Percentiles rank a stretch among this genome's conserved stretches.
These are phyloP conservation scores for Habroteleia sp. DNA, from an alignment of 2,888 invertebrate genomes.

Conservation along the genomic window DNA sequence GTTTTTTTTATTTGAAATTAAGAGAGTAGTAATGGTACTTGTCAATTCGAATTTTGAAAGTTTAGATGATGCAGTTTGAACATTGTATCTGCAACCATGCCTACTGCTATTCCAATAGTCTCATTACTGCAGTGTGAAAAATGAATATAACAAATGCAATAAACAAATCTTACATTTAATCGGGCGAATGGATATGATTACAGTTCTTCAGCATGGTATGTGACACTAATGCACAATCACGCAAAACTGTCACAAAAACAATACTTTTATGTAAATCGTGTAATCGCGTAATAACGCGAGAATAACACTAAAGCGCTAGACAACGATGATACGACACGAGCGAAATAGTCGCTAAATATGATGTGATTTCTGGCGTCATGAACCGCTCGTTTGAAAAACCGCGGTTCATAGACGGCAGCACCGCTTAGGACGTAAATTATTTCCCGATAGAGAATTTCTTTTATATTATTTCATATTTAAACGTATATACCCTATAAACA, in stretches of 20 bases:
- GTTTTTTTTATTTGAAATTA: too few relatives aligned
- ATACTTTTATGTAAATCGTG: constrained; percentile 21
- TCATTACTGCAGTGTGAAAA: too few relatives aligned
- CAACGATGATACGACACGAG: constrained; percentile 43
- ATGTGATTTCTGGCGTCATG: constrained; percentile 43
- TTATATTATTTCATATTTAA: too few relatives aligned
- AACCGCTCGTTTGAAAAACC: constrained; percentile 48
- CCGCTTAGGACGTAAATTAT: background rate
- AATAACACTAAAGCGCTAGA: constrained; percentile 43
- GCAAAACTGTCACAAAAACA: constrained; percentile 19
- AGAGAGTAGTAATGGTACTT: too few relatives aligned
- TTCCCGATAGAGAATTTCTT: too few relatives aligned
- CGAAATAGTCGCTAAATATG: constrained; percentile 48
- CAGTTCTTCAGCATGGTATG: constrained; percentile 38
- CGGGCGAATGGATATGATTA: constrained; percentile 4
- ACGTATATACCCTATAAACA: too few relatives aligned
- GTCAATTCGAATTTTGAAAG: too few relatives aligned
- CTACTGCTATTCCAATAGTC: too few relatives aligned
- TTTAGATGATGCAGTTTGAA: too few relatives aligned
- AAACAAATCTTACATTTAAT: constrained; percentile 36
- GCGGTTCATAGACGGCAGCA: constrained; percentile 55
- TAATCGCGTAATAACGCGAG: constrained; percentile 31
- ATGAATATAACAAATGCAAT: too few relatives aligned
- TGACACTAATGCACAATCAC: constrained; percentile 18
- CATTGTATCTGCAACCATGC: too few relatives aligned